These are phyloP conservation scores for Oreochromis aureus DNA, from an alignment of 2,113 vertebrate genomes.

Conservation along the genomic window DNA sequence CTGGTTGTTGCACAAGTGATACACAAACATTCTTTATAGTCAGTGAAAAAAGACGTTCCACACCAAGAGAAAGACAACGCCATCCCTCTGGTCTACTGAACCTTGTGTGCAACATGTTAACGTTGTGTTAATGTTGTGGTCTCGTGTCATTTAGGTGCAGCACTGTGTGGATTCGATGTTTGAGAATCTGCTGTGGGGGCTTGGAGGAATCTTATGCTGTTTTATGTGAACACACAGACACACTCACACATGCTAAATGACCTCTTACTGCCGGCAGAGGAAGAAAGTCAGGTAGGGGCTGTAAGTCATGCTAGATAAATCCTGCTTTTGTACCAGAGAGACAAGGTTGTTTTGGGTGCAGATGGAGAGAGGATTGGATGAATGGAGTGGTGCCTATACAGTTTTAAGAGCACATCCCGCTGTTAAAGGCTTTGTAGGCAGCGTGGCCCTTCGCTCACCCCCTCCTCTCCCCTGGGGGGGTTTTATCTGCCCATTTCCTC, in stretches of 20 bases:
- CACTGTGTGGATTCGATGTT: constrained; percentile 5
- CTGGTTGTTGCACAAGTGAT: not conserved
- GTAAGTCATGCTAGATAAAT: constrained; percentile 73
- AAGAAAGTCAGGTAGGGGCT: constrained; percentile 49
- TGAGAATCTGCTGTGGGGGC: constrained; percentile 21
- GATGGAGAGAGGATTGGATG: constrained; percentile 42
- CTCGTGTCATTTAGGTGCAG: not conserved
- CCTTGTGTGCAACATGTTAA: not conserved
- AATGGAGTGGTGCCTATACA: constrained; percentile 32
- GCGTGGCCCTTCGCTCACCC: constrained; percentile 57
- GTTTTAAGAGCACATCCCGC: constrained; percentile 63
- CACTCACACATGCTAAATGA: constrained; percentile 54
- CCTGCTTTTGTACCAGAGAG: constrained; percentile 63
- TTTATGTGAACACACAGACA: constrained; percentile 35
- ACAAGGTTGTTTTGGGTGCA: constrained; percentile 71
- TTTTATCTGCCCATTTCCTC: constrained; percentile 75
- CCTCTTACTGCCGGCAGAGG: constrained; percentile 45
- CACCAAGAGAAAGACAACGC: not conserved
- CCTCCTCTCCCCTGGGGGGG: constrained; percentile 57
- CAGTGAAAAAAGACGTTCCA: not conserved
- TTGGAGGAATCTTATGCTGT: constrained; percentile 35
- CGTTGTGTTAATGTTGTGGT: not conserved
- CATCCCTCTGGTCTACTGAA: not conserved
- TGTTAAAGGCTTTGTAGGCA: constrained; percentile 49
- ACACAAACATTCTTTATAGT: not conserved